These are phyloP conservation scores for Oncopeltus fasciatus DNA, from an alignment of 1,140 invertebrate species.

Conservation along the genomic window DNA sequence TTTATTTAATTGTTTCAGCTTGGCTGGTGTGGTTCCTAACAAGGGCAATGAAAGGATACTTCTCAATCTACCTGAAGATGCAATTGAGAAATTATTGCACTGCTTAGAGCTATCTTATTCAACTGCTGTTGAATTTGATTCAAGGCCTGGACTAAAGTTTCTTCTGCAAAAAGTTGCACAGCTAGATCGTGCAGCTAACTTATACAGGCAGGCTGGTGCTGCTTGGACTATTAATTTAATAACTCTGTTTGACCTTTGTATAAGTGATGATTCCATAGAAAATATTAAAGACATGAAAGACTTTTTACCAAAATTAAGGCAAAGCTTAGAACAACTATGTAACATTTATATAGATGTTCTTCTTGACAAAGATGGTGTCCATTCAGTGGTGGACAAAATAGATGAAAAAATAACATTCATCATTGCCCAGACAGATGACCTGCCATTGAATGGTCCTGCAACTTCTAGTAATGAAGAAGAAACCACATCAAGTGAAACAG, in stretches of 20 bases:
- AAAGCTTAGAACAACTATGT: conserved; percentile 43
- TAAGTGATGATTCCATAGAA: conserved; percentile 40
- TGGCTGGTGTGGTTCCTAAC: conserved; percentile 29
- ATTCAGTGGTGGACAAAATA: conserved; percentile 40
- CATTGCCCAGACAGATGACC: conserved; percentile 45
- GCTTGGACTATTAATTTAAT: conserved; percentile 83
- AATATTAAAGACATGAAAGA: conserved; percentile 20
- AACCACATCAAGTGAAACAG: conserved; percentile 15
- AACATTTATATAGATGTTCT: conserved; percentile 46
- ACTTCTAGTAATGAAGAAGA: neutral
- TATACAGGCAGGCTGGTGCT: conserved; percentile 83
- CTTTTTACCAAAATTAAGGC: conserved; percentile 30
- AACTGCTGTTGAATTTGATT: conserved; percentile 71
- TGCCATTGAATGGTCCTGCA: conserved; percentile 31
- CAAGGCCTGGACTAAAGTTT: conserved; percentile 79
- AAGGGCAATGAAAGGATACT: conserved; percentile 5
- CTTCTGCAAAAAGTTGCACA: conserved; percentile 83
- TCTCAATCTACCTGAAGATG: conserved; percentile 24
- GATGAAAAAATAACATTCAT: conserved; percentile 48
- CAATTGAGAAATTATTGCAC: conserved; percentile 54
- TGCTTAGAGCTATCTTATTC: conserved; percentile 67
- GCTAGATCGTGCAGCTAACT: conserved; percentile 72
- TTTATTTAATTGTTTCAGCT: conserved; percentile 23
- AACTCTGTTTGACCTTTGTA: conserved; percentile 63
- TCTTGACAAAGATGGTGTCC: conserved; percentile 38